Evolutionary conservation across 2,113 vertebrate genomes (phyloP).

Genomic region (Potamarius usumacintae): DNA sequence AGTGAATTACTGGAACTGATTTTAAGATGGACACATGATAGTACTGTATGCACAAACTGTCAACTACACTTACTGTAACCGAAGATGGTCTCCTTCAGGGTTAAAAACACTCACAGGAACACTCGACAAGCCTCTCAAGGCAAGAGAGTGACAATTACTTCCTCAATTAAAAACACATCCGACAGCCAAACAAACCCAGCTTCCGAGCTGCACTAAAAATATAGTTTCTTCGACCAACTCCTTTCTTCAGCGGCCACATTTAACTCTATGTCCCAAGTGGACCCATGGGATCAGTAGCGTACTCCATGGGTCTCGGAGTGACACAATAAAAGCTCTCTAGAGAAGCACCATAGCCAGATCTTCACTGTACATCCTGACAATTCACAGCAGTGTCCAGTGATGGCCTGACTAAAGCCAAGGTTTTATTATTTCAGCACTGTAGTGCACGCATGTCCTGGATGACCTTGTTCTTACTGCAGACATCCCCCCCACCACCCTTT

Average conservation of each 20-base stretch:
- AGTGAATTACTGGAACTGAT: not conserved
- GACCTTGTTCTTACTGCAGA: slow-evolving; percentile 62
- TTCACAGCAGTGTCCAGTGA: slow-evolving; percentile 4
- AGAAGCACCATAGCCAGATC: not conserved
- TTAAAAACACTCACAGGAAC: not conserved
- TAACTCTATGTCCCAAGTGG: slow-evolving; percentile 46
- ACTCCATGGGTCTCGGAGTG: slow-evolving; percentile 50
- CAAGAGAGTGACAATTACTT: slow-evolving; percentile 41
- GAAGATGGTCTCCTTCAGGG: not conserved
- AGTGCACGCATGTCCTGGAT: slow-evolving; percentile 63
- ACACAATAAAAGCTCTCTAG: not conserved
- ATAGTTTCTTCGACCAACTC: slow-evolving; percentile 43
- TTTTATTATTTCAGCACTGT: slow-evolving; percentile 63
- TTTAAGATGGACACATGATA: not conserved
- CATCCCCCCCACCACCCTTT: slow-evolving; percentile 32
- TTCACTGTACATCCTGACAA: slow-evolving; percentile 35
- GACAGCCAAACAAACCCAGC: slow-evolving; percentile 45
- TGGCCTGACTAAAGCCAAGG: slow-evolving; percentile 37
- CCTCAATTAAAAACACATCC: slow-evolving; percentile 45
- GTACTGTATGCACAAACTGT: not conserved
- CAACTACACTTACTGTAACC: not conserved
- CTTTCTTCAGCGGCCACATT: not conserved
- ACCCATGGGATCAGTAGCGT: slow-evolving; percentile 51
- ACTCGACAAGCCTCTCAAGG: not conserved
- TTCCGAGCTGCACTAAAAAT: slow-evolving; percentile 59